Base-by-base conservation (phyloP, 2,797 vertebrate species). In the Brachyrhaphis roseni region DNA sequence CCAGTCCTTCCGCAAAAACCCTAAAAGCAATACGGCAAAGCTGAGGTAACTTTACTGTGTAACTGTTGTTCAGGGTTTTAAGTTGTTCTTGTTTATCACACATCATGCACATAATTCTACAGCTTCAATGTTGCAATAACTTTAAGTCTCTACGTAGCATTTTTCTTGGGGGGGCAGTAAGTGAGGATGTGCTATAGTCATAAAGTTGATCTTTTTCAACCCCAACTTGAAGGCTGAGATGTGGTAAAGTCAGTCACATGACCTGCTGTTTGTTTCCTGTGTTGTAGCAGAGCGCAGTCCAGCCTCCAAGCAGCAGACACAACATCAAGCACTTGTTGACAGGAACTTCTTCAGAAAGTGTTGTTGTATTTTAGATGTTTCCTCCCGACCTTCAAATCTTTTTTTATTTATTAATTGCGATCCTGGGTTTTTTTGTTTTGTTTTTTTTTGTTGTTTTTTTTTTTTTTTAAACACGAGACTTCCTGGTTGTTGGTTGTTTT, bases 1-100 rank as follows among this genome's bases (percentile, higher is more conserved):
- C 93, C 98, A 99, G 94, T 99, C 98, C 91, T 99, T 99, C 95
- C 97, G 98, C 92, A 98, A 96, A 95, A 97, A 94, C 93, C 97
- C 97, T 93, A 99, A 98, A 97, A 97, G 96, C 95, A 95, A 97
- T 91, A 95, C 97, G 36, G 96, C 96, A 90, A 99, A 99, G 95
- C 94, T 97, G 87, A 99, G 98, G 98, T 99, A 97, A 97, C 78
- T 75, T 68, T 53, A 84, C 62, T 59, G 4, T 77, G 46, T 75
- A 11, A n/a, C 51, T 10, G 3, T 26, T 26, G 1, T 74, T 36
- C 6, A 23, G 8, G 8, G 8, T 66, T 39, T 66, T 20, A 2
- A 68, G 20, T 26, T 2, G 18, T 12, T 15, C 18, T 6, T 57
- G 0, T 76, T 39, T 72, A 18, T 78, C 51, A 20, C 39, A 23